These are phyloP conservation scores for Indicator maculatus DNA, from an alignment of 2,113 vertebrate species.

Conservation along the genomic window DNA sequence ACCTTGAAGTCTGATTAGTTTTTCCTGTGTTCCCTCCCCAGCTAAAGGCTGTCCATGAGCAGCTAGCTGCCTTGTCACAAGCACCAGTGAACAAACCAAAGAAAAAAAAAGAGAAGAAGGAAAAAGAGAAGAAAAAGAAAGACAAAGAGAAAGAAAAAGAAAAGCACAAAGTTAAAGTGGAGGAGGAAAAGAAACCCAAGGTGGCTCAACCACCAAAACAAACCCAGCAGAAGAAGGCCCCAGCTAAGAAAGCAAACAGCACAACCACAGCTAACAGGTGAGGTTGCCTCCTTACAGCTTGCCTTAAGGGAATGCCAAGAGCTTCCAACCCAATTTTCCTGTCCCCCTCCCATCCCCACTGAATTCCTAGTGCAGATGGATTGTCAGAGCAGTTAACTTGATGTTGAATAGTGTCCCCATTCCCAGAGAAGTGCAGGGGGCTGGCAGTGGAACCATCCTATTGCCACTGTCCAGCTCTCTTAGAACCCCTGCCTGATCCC, in stretches of 20 bases:
- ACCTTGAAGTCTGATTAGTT: neutral
- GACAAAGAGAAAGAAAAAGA: constrained; percentile 84
- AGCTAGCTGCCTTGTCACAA: constrained; percentile 88
- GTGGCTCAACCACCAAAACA: constrained; percentile 81
- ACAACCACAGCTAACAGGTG: constrained; percentile 77
- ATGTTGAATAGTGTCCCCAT: neutral
- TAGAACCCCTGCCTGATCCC: neutral
- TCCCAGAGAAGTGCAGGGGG: constrained; percentile 2
- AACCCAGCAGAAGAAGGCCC: constrained; percentile 87
- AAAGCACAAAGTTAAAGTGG: constrained; percentile 79
- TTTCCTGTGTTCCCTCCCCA: constrained; percentile 8
- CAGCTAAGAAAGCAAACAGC: constrained; percentile 90
- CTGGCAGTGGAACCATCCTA: neutral
- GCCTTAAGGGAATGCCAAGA: neutral
- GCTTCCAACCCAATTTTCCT: neutral
- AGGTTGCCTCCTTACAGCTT: too few species aligned
- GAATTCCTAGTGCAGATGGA: neutral
- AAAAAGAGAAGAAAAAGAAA: constrained; percentile 83
- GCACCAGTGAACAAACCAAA: constrained; percentile 89
- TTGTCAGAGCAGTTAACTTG: neutral
- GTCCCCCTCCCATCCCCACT: neutral
- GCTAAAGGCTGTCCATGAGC: constrained; percentile 90
- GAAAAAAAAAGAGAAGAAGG: constrained; percentile 92
- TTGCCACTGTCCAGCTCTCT: neutral
- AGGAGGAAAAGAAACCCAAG: constrained; percentile 92